Conservation (phyloP, 2,888 invertebrate genomes). For the Pollenia griseotomentosa region DNA sequence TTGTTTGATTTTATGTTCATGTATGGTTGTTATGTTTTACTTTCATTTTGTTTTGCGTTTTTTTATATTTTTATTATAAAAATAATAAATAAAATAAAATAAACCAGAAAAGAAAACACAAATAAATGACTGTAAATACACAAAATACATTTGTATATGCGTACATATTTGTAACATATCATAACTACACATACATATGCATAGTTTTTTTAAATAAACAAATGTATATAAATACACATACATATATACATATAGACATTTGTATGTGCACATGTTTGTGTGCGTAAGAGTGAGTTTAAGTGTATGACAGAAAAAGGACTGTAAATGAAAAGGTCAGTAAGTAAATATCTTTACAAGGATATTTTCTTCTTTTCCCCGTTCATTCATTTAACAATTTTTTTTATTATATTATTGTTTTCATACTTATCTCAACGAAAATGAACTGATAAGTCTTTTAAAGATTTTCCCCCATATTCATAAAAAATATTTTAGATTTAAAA, state of each 20-base stretch:
- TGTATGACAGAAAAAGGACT: slow-evolving; percentile 32
- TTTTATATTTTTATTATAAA: slow-evolving; percentile 35
- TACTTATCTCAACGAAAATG: background rate
- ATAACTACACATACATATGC: background rate
- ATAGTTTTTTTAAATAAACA: background rate
- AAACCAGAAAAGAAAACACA: slow-evolving; percentile 29
- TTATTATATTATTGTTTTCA: background rate
- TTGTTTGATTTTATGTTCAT: slow-evolving; percentile 66
- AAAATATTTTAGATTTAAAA: too few relatives aligned
- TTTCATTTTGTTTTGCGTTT: slow-evolving; percentile 32
- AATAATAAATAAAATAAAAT: slow-evolving; percentile 50
- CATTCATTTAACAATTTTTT: slow-evolving; percentile 49
- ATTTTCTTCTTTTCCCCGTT: slow-evolving; percentile 28
- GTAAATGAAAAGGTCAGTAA: slow-evolving; percentile 54
- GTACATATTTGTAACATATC: background rate
- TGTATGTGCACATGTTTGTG: slow-evolving; percentile 13
- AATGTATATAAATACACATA: too few relatives aligned
- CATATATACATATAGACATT: background rate
- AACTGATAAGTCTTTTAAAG: background rate
- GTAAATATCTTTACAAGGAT: slow-evolving; percentile 43
- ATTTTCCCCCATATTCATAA: too few relatives aligned
- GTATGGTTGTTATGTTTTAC: slow-evolving; percentile 64
- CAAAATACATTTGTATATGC: background rate
- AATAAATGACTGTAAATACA: slow-evolving; percentile 50
- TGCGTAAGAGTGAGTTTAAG: background rate